Evolutionary conservation across 37 sponge, comb jelly and placozoan genomes (phyloP), one percentile per base, ranked within the genome.

Genomic region (Agelas oroides): DNA sequence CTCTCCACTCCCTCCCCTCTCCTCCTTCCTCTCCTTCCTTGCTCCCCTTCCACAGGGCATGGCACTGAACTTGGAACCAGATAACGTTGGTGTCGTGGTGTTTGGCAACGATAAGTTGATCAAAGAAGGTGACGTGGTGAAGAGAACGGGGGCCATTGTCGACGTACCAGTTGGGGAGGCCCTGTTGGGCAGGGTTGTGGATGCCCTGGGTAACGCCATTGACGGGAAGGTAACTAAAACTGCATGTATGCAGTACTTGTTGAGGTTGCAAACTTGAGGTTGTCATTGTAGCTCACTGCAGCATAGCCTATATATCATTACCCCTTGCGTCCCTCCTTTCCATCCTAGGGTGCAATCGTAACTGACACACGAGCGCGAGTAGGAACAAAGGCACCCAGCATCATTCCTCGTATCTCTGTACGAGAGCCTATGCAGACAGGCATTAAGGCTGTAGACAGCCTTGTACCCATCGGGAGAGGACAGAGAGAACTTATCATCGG

Each of bases 51-150:
- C 46, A 46, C 24, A 96, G 93, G 99, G 99, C 34, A 98, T 96
- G 96, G 99, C 99, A 35, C 84, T 98, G 64, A 98, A 98, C 73
- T 65, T 98, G 88, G 99, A 98, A 79, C 96, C 99, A 28, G 99
- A 98, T 84, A 98, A 98, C 73, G 99, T 98, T 12, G 99, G 99
- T 84, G 87, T 98, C 13, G 99, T 98, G 31, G 99, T 98, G 78
- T 98, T 98, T 88, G 99, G 99, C 70, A 98, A 98, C 75, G 99
- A 98, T 74, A 98, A 98, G 83, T 78, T 94, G 77, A 98, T 98
- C 94, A 96, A 93, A 88, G 96, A 98, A 59, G 99, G 99, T 46
- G 99, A 98, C 58, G 82, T 98, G 8, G 99, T 98, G 65, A 96
- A 96, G 83, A 91, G 99, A 71, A 98, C 99, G 0, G 99, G 99